Percentiles rank a stretch among this genome's conserved stretches.
Conservation (phyloP, 2,797 vertebrate genomes). For the Sebastes melanostomus region DNA sequence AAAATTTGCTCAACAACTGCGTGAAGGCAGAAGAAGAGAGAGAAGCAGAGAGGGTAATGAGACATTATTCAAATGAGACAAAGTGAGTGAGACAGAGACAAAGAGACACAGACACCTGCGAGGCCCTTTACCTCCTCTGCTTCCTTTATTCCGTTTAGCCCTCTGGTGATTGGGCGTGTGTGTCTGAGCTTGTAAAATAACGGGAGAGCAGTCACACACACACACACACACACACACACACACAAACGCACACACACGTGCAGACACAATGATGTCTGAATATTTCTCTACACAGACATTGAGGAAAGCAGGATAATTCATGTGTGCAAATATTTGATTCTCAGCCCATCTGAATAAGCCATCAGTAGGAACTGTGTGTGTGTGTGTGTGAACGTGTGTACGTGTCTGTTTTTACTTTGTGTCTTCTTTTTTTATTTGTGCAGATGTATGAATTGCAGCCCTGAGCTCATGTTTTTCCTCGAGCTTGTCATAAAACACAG, state of each 20-base stretch:
- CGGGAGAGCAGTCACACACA: background rate
- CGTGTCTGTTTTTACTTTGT: constrained; percentile 5
- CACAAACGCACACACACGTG: constrained; percentile 41
- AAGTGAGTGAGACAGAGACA: constrained; percentile 20
- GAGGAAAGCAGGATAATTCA: constrained; percentile 68
- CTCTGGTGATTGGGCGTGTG: constrained; percentile 55
- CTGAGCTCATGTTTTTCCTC: background rate
- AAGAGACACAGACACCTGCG: constrained; percentile 40
- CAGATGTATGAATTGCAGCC: background rate
- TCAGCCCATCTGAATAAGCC: constrained; percentile 61
- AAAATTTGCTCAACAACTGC: background rate
- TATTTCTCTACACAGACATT: constrained; percentile 61
- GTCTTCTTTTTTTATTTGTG: constrained; percentile 11
- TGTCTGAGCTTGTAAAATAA: constrained; percentile 50
- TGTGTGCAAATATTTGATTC: constrained; percentile 64
- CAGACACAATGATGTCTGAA: constrained; percentile 67
- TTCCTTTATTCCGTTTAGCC: constrained; percentile 46
- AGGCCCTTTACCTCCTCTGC: constrained; percentile 11
- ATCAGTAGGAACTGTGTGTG: constrained; percentile 24
- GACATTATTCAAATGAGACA: constrained; percentile 10
- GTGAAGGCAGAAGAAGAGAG: background rate
- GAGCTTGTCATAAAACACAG: background rate
- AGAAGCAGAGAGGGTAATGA: background rate
- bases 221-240: background rate
- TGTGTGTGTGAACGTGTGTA: background rate